Evolutionary conservation across 2,113 vertebrate species (phyloP), one percentile per base, ranked within the genome.

Genomic region (Python bivittatus): DNA sequence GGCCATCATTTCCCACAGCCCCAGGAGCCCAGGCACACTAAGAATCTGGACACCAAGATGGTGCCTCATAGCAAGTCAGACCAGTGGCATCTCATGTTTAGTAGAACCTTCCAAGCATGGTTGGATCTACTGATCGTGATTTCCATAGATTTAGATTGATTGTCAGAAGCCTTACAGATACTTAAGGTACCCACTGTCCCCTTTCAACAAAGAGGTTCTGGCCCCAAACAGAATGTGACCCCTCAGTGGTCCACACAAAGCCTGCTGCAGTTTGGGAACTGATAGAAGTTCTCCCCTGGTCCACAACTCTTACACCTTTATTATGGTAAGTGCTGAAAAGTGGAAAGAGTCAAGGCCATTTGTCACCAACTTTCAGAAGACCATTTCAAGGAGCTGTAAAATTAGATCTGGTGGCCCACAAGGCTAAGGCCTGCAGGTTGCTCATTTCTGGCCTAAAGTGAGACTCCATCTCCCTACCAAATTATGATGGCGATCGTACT

Each of bases 1-100:
- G 90, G 0, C 0, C 33, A 2, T 15, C 1, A 4, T 68, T 91
- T 25, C 29, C 58, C 23, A 33, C 33, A 3, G 4, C 11, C 25
- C 8, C 20, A 42, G 3, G 13, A 84, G 38, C 38, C 83, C n/a
- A 1, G 1, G 11, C 23, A 54, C 52, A 38, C n/a, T 10, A 54
- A 27, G 52, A 54, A 20, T 6, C 0, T 7, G 60, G 13, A 3
- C 2, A 53, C n/a, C 12, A 17, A 44, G 42, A 33, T 6, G 38
- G 0, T 44, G 17, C 27, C 60, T 5, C 5, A 15, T 12, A 23
- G 4, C 86, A 88, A 60, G 48, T 23, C 84, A 29, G 33, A 25
- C 7, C n/a, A 58, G 1, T 88, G 8, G 48, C 10, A 25, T 6
- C 4, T 29, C 44, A 13, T 52, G 44, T 10, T 53, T 48, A 8